phyloP scores from a whole-genome alignment of 2,797 vertebrate species.

The Hephaestus fuliginosus region DNA sequence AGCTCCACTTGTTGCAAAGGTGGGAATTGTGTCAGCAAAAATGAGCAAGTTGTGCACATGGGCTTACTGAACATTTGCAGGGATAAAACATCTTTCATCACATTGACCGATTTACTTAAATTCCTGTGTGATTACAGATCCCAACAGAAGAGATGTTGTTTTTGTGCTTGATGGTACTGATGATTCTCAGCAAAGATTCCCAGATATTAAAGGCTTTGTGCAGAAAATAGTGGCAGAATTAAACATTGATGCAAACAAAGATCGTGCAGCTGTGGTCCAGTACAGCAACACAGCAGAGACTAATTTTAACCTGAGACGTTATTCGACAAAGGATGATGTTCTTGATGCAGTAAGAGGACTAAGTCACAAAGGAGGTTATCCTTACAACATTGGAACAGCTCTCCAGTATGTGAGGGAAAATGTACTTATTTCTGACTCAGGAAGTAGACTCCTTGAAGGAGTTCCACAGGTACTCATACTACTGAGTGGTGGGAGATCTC shows the following conservation, averaged over 20 bases:
- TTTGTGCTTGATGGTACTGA: constrained; percentile 87
- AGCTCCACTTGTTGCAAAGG: background rate
- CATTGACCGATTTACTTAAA: constrained; percentile 27
- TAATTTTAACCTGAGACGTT: constrained; percentile 78
- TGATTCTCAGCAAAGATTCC: constrained; percentile 77
- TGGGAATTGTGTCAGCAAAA: background rate
- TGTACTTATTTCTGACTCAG: constrained; percentile 77
- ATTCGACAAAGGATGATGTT: constrained; percentile 73
- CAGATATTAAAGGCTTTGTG: constrained; percentile 82
- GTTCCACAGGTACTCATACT: constrained; percentile 85
- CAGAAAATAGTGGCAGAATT: constrained; percentile 73
- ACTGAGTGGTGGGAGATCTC: constrained; percentile 83
- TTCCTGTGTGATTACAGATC: constrained; percentile 75
- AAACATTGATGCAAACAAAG: constrained; percentile 70
- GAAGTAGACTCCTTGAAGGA: constrained; percentile 81
- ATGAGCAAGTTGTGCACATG: constrained; percentile 9
- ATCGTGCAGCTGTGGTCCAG: constrained; percentile 81
- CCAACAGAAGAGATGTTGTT: constrained; percentile 81
- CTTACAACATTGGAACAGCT: constrained; percentile 82
- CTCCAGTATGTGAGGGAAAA: constrained; percentile 80
- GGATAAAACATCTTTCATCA: background rate
- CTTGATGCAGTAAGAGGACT: constrained; percentile 74
- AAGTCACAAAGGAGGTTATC: constrained; percentile 82
- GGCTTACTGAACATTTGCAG: constrained; percentile 17
- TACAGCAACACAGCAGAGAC: constrained; percentile 79